Evolutionary conservation across 2,888 invertebrate species (phyloP), one percentile per base, ranked within the genome.

Genomic region (Spatulosminthurus flaviceps): DNA sequence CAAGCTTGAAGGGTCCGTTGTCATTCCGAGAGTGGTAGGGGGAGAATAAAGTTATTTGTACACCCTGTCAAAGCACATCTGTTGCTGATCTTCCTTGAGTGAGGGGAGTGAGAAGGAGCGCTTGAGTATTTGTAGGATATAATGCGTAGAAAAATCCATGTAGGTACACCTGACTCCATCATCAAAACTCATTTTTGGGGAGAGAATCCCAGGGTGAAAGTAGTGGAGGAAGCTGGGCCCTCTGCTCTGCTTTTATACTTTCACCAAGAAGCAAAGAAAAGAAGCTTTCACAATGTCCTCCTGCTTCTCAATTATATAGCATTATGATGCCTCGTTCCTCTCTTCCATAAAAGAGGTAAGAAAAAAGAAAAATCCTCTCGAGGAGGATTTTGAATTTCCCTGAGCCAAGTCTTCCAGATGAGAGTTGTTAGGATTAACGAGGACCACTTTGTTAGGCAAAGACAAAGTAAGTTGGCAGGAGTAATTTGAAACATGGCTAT

Each of bases 331-430:
- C n/a, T n/a, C n/a, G 21, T 29, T 13, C 69, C 51, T 51, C 51
- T 41, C 5, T 67, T 51, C 21, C n/a, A n/a, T n/a, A n/a, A n/a
- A n/a, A n/a, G n/a, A 22, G 22, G 24, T 22, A 24, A 13, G 43
- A 51, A 24, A 1, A 72, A 26, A n/a, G 13, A 28, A 67, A 28
- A 67, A 67, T 0, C 19, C 34, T 34, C 34, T 7, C 9, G 41
- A 22, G 11, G 22, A 51, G n/a, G 64, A 64, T n/a, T 64, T 21
- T 1, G 64, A 24, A 72, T 42, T n/a, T 60, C 80, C 73, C 24
- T 74, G 67, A 76, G 78, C 72, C 81, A 77, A 73, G 60, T 64
- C 72, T 69, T 72, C 66, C 67, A 21, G 61, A 60, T 67, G 77
- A 78, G 74, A 42, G 67, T 73, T 29, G 64, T 74, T 28, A 29